phyloP scores from a whole-genome alignment of 1,140 invertebrate genomes.

The Mycetomoellerius zeteki region DNA sequence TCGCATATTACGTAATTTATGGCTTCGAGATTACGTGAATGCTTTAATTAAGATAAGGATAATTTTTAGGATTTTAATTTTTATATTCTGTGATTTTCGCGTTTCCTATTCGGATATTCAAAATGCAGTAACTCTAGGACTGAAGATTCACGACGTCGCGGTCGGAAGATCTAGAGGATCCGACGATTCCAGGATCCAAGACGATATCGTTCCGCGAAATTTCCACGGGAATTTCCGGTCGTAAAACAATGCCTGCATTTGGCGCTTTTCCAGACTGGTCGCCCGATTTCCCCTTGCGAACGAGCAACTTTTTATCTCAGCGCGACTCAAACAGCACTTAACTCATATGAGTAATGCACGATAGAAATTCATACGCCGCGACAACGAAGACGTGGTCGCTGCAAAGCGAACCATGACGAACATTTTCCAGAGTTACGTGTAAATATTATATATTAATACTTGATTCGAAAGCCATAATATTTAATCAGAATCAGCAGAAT shows the following conservation, averaged over 20 bases:
- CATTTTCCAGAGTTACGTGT: not conserved
- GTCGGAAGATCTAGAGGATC: constrained; percentile 6
- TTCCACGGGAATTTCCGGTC: constrained; percentile 20
- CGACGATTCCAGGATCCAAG: not conserved
- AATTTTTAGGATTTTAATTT: not conserved
- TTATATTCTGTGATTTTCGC: not conserved
- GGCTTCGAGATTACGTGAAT: not conserved
- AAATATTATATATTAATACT: not conserved
- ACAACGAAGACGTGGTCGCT: not conserved
- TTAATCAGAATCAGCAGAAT: constrained; percentile 1
- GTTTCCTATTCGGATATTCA: not conserved
- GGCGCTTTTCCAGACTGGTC: constrained; percentile 72
- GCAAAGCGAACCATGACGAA: not conserved
- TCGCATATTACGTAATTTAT: not conserved
- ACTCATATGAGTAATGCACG: constrained; percentile 75
- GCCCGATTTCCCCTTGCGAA: constrained; percentile 66
- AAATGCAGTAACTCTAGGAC: not conserved
- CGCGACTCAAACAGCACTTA: constrained; percentile 77
- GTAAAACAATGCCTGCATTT: constrained; percentile 77
- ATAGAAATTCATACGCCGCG: constrained; percentile 78
- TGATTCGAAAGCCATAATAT: constrained; percentile 2
- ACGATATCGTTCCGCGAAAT: constrained; percentile 41
- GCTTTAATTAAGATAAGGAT: not conserved
- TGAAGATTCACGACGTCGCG: not conserved
- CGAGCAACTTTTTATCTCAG: constrained; percentile 75